These are phyloP conservation scores for Acanthopagrus latus DNA, from an alignment of 2,797 vertebrate genomes.

Conservation along the genomic window DNA sequence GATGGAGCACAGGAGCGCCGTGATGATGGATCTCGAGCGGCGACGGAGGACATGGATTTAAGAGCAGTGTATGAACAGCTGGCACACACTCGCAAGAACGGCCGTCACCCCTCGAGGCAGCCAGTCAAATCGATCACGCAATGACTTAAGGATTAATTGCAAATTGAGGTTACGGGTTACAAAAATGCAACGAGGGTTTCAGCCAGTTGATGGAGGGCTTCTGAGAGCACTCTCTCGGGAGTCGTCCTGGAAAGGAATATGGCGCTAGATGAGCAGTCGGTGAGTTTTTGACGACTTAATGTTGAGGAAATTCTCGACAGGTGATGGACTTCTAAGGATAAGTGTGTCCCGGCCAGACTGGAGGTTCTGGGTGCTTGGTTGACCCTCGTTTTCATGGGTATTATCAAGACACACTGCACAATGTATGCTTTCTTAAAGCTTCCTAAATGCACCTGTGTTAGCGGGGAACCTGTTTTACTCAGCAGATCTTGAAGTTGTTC, in stretches of 20 bases:
- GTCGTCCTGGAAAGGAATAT: conserved; percentile 27
- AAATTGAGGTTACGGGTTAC: conserved; percentile 51
- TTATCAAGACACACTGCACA: neutral
- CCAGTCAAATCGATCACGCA: conserved; percentile 41
- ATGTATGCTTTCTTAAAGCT: neutral
- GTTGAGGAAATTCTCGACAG: conserved; percentile 5
- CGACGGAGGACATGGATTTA: conserved; percentile 28
- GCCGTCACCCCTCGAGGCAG: conserved; percentile 33
- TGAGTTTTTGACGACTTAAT: conserved; percentile 27
- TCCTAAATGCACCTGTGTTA: conserved; percentile 13
- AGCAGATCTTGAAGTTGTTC: neutral
- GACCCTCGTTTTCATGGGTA: no score
- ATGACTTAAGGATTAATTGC: conserved; percentile 43
- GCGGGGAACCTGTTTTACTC: neutral
- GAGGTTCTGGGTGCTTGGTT: neutral
- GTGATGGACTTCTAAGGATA: neutral
- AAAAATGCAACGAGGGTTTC: conserved; percentile 8
- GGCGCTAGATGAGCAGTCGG: conserved; percentile 9
- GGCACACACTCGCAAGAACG: conserved; percentile 34
- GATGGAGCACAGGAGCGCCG: neutral
- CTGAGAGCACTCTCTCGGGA: conserved; percentile 24
- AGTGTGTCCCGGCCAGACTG: neutral
- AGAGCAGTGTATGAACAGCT: conserved; percentile 42
- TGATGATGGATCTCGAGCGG: neutral
- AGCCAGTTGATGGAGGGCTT: conserved; percentile 29